These are phyloP conservation scores for Petrocephalus schoutedeni DNA, from an alignment of 2,797 vertebrate species.

Conservation along the genomic window DNA sequence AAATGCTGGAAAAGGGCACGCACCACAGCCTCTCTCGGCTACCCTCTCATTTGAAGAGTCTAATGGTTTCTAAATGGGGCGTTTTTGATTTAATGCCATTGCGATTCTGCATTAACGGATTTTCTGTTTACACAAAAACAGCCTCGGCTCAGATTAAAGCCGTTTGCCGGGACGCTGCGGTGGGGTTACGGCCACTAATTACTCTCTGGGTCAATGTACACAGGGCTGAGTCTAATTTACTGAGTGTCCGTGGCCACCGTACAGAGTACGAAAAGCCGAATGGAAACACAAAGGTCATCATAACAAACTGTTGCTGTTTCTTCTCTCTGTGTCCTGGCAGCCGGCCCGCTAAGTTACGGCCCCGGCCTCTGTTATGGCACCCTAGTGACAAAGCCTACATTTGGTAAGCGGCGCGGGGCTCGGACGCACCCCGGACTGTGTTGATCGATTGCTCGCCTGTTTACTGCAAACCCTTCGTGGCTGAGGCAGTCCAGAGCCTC, in stretches of 20 bases:
- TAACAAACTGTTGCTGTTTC: constrained; percentile 92
- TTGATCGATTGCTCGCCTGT: constrained; percentile 75
- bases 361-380: constrained; percentile 77
- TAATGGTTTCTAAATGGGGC: constrained; percentile 53
- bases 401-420: constrained; percentile 63
- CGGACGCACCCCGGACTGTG: constrained; percentile 60
- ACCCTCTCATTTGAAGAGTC: constrained; percentile 53
- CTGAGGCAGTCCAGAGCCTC: constrained; percentile 78
- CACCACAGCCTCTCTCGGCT: constrained; percentile 50
- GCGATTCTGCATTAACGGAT: constrained; percentile 63
- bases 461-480: constrained; percentile 66
- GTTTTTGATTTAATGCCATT: constrained; percentile 54
- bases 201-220: constrained; percentile 74
- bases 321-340: constrained; percentile 71
- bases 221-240: constrained; percentile 74
- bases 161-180: constrained; percentile 65
- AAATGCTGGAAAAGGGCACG: constrained; percentile 48
- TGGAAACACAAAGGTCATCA: constrained; percentile 91
- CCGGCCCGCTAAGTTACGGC: constrained; percentile 64
- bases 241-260: constrained; percentile 65
- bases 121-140: constrained; percentile 53
- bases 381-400: constrained; percentile 66
- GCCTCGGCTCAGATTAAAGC: constrained; percentile 74
- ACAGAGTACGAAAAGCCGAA: constrained; percentile 71
- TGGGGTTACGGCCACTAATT: constrained; percentile 61